Conservation (phyloP, 37 sponge, comb jelly and placozoan species). For the Geodia barretti region DNA sequence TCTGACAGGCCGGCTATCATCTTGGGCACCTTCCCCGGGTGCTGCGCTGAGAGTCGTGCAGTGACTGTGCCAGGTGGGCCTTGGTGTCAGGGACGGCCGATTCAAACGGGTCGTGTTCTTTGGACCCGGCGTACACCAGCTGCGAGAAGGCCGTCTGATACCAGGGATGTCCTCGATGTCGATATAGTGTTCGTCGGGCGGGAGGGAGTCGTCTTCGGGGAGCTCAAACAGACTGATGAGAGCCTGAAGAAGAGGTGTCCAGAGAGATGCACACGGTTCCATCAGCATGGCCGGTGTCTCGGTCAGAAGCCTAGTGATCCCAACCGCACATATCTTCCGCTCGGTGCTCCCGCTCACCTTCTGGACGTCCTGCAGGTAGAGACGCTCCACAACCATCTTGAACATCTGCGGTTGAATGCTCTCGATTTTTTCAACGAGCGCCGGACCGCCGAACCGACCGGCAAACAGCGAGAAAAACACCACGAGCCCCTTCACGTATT, state of each 20-base stretch:
- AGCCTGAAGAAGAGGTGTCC: conserved; percentile 79
- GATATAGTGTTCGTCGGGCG: conserved; percentile 94
- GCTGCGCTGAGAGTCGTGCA: conserved; percentile 80
- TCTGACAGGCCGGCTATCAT: conserved; percentile 77
- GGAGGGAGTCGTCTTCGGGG: conserved; percentile 77
- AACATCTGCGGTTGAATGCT: conserved; percentile 94
- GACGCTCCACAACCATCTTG: conserved; percentile 93
- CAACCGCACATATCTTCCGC: conserved; percentile 93
- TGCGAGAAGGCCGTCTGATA: conserved; percentile 93
- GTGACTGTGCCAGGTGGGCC: conserved; percentile 66
- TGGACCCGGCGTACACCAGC: conserved; percentile 82
- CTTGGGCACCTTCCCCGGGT: conserved; percentile 81
- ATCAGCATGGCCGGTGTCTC: conserved; percentile 87
- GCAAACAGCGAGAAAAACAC: conserved; percentile 92
- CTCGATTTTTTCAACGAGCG: conserved; percentile 80
- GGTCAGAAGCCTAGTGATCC: conserved; percentile 92
- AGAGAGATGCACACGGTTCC: conserved; percentile 74
- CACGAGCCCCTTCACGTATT: conserved; percentile 91
- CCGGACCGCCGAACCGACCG: conserved; percentile 82
- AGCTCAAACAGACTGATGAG: conserved; percentile 92
- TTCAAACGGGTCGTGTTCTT: conserved; percentile 87
- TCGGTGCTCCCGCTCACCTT: conserved; percentile 89
- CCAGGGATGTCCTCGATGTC: conserved; percentile 99
- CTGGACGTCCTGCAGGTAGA: conserved; percentile 90
- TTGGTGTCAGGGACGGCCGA: conserved; percentile 70